phyloP scores from a whole-genome alignment of 2,888 invertebrate species.

The Andrena dorsata region DNA sequence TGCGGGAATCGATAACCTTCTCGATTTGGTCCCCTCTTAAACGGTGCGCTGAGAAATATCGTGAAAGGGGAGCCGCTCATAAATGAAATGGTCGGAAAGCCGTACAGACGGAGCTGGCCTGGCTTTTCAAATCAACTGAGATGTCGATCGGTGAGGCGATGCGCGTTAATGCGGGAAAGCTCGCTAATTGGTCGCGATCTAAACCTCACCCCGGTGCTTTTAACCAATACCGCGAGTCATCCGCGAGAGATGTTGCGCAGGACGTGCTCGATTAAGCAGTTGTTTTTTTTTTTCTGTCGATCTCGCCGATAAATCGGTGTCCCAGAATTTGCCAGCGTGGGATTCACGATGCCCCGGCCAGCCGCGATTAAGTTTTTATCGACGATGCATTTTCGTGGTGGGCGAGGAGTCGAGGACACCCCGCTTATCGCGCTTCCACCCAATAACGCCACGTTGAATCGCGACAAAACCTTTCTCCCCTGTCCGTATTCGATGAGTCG shows the following conservation, averaged over 20 bases:
- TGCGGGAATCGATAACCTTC: not conserved
- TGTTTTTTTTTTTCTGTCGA: constrained; percentile 34
- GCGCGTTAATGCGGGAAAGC: no score
- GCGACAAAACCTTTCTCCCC: constrained; percentile 42
- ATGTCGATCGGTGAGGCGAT: no score
- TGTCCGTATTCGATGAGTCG: not conserved
- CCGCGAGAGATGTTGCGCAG: not conserved
- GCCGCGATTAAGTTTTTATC: constrained; percentile 64
- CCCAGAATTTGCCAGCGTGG: not conserved
- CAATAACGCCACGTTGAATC: constrained; percentile 62
- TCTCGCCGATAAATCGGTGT: not conserved
- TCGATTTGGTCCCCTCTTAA: not conserved
- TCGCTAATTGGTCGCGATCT: no score
- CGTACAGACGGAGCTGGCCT: no score
- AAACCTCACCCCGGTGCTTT: no score
- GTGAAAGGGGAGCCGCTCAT: not conserved
- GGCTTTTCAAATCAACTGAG: no score
- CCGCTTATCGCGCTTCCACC: constrained; percentile 70
- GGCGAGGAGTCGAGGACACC: constrained; percentile 25
- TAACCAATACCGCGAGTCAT: not conserved
- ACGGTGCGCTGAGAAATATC: not conserved
- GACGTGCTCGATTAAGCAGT: constrained; percentile 22
- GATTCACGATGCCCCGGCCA: constrained; percentile 33
- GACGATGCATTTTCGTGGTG: constrained; percentile 52
- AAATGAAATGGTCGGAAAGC: not conserved